Percentiles rank a stretch among this genome's conserved stretches.
Evolutionary conservation across 2,797 vertebrate species (phyloP).

Genomic region (Anas capensis): DNA sequence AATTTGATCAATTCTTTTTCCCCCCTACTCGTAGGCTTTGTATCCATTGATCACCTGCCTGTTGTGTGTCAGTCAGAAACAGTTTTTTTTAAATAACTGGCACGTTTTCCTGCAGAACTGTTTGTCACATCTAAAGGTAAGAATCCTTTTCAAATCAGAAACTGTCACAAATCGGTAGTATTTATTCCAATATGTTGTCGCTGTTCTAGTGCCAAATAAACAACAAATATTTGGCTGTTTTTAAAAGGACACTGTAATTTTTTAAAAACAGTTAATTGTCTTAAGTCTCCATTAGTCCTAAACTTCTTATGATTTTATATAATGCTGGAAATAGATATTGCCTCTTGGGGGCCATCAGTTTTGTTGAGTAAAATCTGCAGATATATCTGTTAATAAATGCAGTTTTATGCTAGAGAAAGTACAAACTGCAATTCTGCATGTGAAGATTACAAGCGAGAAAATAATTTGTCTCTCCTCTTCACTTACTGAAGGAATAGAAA

Average conservation of each 20-base stretch:
- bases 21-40: slow-evolving; percentile 85
- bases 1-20: slow-evolving; percentile 69
- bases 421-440: background rate
- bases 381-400: background rate
- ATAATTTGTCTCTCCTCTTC: background rate
- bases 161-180: background rate
- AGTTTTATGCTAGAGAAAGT: background rate
- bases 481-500: background rate
- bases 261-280: background rate
- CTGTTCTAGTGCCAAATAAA: background rate
- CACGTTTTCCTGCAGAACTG: slow-evolving; percentile 99
- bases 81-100: slow-evolving; percentile 99
- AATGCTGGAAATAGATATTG: background rate
- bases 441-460: background rate
- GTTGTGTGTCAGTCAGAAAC: slow-evolving; percentile 99
- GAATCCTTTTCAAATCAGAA: slow-evolving; percentile 56
- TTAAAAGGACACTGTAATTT: slow-evolving; percentile 60
- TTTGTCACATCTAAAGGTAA: slow-evolving; percentile 99
- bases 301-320: background rate
- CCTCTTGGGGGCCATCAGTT: background rate
- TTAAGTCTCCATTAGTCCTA: background rate
- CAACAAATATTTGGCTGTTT: background rate
- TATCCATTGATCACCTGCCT: slow-evolving; percentile 98
- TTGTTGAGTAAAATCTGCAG: background rate
- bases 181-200: background rate